Evolutionary conservation across 2,113 vertebrate genomes (phyloP).

Genomic region (Megaleporinus macrocephalus): DNA sequence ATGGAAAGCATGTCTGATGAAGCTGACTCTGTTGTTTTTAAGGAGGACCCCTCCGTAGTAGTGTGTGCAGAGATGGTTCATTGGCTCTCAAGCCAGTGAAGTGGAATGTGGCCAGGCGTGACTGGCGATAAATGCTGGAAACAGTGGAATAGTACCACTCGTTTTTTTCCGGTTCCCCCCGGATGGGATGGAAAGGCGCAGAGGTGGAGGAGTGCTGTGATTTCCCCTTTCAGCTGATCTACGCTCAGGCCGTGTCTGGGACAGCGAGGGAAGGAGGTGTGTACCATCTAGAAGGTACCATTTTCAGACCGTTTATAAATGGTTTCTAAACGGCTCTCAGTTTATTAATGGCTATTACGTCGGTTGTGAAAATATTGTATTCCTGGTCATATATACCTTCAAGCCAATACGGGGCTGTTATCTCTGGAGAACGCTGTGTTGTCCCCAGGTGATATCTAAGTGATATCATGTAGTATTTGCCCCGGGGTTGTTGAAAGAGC

Average conservation of each 20-base stretch:
- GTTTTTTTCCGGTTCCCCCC: neutral
- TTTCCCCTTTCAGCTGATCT: neutral
- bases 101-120: slow-evolving; percentile 28
- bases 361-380: neutral
- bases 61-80: slow-evolving; percentile 14
- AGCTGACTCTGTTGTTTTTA: slow-evolving; percentile 1
- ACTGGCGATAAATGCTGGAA: slow-evolving; percentile 14
- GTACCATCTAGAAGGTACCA: too few species aligned
- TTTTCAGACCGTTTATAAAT: too few species aligned
- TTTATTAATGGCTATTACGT: too few species aligned
- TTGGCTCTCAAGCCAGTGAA: slow-evolving; percentile 24
- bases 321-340: too few species aligned
- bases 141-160: neutral
- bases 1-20: neutral
- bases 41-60: neutral
- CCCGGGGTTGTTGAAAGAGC: neutral
- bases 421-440: neutral
- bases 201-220: neutral
- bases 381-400: neutral
- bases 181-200: neutral
- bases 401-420: neutral
- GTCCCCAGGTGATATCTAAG: neutral
- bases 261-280: neutral
- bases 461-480: neutral
- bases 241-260: neutral